These are phyloP conservation scores for Eretmochelys imbricata DNA, from an alignment of 2,113 vertebrate genomes.

Conservation along the genomic window DNA sequence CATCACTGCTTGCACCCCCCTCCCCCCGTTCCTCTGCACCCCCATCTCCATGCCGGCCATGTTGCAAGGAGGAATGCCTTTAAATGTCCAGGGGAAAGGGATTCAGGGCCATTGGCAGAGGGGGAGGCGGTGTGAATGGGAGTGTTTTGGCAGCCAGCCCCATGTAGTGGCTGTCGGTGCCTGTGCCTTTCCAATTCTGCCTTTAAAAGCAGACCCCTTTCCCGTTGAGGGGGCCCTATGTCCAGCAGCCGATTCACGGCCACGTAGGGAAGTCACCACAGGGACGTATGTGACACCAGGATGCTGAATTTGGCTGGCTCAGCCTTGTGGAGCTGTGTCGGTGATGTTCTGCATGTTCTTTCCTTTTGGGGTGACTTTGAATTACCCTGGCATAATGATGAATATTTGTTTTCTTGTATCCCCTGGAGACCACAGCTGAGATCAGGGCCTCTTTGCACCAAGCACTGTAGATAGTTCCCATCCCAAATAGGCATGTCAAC, in stretches of 20 bases:
- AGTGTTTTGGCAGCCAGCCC: background rate
- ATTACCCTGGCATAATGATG: background rate
- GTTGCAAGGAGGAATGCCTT: background rate
- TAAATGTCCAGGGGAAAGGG: too few relatives aligned
- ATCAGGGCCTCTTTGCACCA: background rate
- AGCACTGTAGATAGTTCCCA: background rate
- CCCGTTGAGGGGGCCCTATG: background rate
- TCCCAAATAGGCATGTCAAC: background rate
- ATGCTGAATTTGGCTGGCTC: background rate
- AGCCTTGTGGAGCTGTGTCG: background rate
- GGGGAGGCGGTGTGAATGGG: background rate
- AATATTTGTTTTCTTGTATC: background rate
- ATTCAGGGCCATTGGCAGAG: background rate
- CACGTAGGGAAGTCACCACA: background rate
- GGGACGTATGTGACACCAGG: background rate
- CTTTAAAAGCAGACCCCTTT: background rate
- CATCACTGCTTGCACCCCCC: too few relatives aligned
- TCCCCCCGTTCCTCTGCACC: too few relatives aligned
- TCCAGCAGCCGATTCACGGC: background rate
- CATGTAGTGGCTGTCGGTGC: too few relatives aligned
- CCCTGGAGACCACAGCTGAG: background rate
- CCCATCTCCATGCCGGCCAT: background rate
- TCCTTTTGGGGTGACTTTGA: background rate
- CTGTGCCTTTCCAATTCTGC: background rate
- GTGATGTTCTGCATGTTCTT: background rate